Evolutionary conservation across 92 coral and sea anemone species (phyloP), one percentile per base, ranked within the genome.

Genomic region (Palythoa grandiflora): DNA sequence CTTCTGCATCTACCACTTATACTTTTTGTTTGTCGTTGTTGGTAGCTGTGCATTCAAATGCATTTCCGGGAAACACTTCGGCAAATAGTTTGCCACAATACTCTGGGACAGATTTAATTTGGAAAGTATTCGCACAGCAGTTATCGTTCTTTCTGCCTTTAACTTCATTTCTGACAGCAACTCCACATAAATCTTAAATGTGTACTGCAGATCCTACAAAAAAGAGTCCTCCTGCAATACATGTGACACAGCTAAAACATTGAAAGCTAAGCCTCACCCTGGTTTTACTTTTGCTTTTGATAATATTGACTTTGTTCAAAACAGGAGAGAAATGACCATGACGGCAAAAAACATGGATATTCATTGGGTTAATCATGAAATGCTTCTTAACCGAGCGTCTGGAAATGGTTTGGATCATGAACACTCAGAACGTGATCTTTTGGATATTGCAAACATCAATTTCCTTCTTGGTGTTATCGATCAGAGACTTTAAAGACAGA

Each of bases 261-360:
- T 7, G 61, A 55, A 11, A 15, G 61, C 17, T 15, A 55, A 55
- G 61, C 9, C 61, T 66, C 89, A 86, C 73, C 84, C 84, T 86
- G 89, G 89, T 36, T 86, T 36, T 86, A 10, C 37, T 11, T 37
- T 75, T 86, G 84, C 77, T 17, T 86, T 86, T 76, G 89, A 76
- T 48, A 75, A 86, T 21, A 55, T 75, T 38, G 84, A 59, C 75
- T 9, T 70, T 2, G 60, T 11, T 54, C 6, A 54, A 54, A 54
- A 2, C 6, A 4, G 6, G 60, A 54, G 16, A 11, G 60, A 2
- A 2, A 54, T 4, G 60, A 4, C 60, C 16, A 28, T 28, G 28
- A 28, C 28, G 28, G 28, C 28, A 28, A 0, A 28, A 28, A 28
- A 28, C 89, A 86, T 55, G n/a, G 89, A 73, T 38, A 36, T 54